A percentile compares a stretch with the other conserved stretches of the same genome.
phyloP scores from a whole-genome alignment of 2,797 vertebrate genomes.

The Acipenser oxyrinchus region DNA sequence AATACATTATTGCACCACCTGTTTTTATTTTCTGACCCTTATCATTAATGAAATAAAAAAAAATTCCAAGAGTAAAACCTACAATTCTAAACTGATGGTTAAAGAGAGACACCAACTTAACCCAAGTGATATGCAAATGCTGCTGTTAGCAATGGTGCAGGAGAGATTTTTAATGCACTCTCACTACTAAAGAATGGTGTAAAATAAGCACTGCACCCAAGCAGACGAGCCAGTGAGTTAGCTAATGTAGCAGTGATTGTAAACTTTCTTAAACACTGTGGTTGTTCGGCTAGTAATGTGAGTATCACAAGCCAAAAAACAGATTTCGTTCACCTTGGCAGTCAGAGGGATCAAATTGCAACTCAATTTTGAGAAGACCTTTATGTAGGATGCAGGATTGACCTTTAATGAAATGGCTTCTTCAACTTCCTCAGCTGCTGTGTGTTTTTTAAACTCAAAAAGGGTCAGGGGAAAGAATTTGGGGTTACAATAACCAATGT shows the following conservation, averaged over 20 bases:
- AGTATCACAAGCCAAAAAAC: constrained; percentile 19
- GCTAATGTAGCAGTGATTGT: constrained; percentile 16
- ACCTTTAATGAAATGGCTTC: constrained; percentile 35
- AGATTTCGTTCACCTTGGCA: constrained; percentile 34
- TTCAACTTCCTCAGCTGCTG: constrained; percentile 4
- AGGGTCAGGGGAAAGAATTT: constrained; percentile 6
- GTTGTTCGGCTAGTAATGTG: constrained; percentile 2
- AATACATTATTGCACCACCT: too few relatives aligned
- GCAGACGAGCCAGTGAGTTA: constrained; percentile 33
- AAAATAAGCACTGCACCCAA: constrained; percentile 28
- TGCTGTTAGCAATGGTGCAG: constrained; percentile 20
- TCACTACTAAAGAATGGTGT: constrained; percentile 28
- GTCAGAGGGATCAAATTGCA: constrained; percentile 33
- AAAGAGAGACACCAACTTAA: constrained; percentile 15
- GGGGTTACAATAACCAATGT: constrained; percentile 4
- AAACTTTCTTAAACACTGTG: constrained; percentile 17
- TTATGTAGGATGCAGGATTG: constrained; percentile 38
- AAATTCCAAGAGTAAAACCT: neutral
- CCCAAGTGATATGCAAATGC: constrained; percentile 16
- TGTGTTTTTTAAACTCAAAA: neutral
- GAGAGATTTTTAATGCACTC: constrained; percentile 26
- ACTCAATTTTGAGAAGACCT: constrained; percentile 38
- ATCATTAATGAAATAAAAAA: too few relatives aligned
- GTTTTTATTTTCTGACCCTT: too few relatives aligned
- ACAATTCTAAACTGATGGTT: constrained; percentile 7